Conservation (phyloP, 2,888 invertebrate genomes). For the Rotaria macrura region DNA sequence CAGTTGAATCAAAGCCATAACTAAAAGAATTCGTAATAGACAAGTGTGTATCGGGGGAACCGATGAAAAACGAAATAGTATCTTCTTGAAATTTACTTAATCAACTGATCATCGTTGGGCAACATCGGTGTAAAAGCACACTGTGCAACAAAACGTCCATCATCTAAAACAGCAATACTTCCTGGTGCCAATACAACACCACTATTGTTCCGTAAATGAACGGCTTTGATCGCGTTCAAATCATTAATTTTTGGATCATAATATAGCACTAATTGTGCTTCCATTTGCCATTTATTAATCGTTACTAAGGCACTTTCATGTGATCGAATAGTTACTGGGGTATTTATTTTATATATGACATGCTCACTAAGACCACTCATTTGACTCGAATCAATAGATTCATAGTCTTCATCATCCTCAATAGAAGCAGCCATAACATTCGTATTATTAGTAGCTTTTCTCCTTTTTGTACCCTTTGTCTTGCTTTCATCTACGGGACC, state of each 20-base stretch:
- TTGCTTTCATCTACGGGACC: not conserved
- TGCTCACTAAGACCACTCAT: constrained; percentile 10
- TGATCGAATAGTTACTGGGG: not conserved
- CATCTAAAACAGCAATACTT: not conserved
- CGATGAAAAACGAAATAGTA: no score
- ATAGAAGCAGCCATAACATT: not conserved
- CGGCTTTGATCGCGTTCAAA: constrained; percentile 7
- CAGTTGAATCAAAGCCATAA: constrained; percentile 11
- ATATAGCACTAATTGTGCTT: not conserved
- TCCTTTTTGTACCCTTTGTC: not conserved
- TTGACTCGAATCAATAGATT: not conserved
- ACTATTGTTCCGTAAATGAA: constrained; percentile 12
- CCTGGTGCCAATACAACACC: not conserved
- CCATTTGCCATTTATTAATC: not conserved
- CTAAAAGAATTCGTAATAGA: not conserved
- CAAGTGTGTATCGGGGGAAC: no score
- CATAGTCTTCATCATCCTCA: not conserved
- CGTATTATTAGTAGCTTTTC: not conserved
- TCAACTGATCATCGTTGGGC: not conserved
- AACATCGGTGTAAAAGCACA: constrained; percentile 1
- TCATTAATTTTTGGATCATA: constrained; percentile 10
- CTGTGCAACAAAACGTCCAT: not conserved
- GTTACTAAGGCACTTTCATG: not conserved
- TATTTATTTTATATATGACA: not conserved
- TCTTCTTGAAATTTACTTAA: not conserved